Conservation (phyloP, 2,888 invertebrate genomes). For the Tricholauxania praeusta region DNA sequence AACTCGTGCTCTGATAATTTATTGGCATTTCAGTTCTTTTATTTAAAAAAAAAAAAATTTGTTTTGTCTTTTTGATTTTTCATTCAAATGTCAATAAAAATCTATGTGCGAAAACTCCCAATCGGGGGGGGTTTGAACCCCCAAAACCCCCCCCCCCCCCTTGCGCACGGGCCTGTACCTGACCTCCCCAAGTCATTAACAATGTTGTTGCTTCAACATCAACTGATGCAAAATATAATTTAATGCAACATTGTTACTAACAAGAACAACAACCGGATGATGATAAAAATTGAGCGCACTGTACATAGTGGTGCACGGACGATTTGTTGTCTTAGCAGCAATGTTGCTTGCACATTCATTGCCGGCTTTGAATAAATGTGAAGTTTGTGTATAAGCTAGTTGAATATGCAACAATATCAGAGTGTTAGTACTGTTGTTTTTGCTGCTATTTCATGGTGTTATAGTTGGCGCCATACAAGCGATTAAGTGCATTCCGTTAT, state of each 20-base stretch:
- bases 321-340: background rate
- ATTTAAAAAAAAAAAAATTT: no score
- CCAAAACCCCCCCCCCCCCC: no score
- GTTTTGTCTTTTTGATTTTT: no score
- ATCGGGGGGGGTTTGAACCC: no score
- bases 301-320: background rate
- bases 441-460: background rate
- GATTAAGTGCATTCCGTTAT: conserved; percentile 10
- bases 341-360: background rate
- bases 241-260: background rate
- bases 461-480: conserved; percentile 26
- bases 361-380: conserved; percentile 12
- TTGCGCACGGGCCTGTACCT: no score
- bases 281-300: conserved; percentile 15
- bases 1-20: no score
- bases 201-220: conserved; percentile 6
- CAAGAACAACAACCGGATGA: background rate
- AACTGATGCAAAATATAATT: conserved; percentile 14
- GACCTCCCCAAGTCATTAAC: no score
- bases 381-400: conserved; percentile 8
- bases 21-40: no score
- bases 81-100: no score
- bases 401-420: conserved; percentile 14
- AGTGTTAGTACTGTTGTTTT: no score
- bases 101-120: no score